Percentiles rank a stretch among this genome's conserved stretches.
phyloP scores from a whole-genome alignment of 2,113 vertebrate genomes.

The Morone saxatilis region DNA sequence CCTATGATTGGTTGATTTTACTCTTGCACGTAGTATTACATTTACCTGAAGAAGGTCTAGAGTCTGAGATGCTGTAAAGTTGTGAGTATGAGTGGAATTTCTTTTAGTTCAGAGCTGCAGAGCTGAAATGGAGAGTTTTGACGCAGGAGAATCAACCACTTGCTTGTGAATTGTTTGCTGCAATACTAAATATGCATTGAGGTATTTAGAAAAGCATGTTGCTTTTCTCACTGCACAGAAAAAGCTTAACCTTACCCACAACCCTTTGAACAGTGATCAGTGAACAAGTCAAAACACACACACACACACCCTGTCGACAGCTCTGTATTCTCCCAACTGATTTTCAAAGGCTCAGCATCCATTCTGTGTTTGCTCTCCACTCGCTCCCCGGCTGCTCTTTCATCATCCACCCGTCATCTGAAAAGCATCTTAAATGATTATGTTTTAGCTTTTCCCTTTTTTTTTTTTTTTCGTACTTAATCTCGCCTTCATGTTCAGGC shows the following conservation, averaged over 20 bases:
- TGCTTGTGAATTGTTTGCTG: slow-evolving; percentile 1
- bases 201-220: slow-evolving; percentile 23
- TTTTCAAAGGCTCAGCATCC: slow-evolving; percentile 72
- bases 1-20: not conserved
- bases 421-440: slow-evolving; percentile 79
- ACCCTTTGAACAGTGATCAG: slow-evolving; percentile 53
- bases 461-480: slow-evolving; percentile 46
- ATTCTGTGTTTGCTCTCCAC: slow-evolving; percentile 54
- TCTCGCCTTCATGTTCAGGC: slow-evolving; percentile 70
- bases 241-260: slow-evolving; percentile 46
- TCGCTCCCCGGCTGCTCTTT: slow-evolving; percentile 63
- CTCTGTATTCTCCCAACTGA: slow-evolving; percentile 48
- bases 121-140: not conserved
- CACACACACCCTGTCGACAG: slow-evolving; percentile 39
- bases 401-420: slow-evolving; percentile 76
- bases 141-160: not conserved
- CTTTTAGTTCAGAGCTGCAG: not conserved
- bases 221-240: slow-evolving; percentile 28
- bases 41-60: not conserved
- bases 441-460: slow-evolving; percentile 46
- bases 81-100: not conserved
- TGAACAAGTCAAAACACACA: slow-evolving; percentile 46
- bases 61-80: not conserved
- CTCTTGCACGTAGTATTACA: too few species aligned
- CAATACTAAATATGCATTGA: not conserved